Evolutionary conservation across 2,888 invertebrate species (phyloP), one percentile per base, ranked within the genome.

Genomic region (Brenthis hecate): DNA sequence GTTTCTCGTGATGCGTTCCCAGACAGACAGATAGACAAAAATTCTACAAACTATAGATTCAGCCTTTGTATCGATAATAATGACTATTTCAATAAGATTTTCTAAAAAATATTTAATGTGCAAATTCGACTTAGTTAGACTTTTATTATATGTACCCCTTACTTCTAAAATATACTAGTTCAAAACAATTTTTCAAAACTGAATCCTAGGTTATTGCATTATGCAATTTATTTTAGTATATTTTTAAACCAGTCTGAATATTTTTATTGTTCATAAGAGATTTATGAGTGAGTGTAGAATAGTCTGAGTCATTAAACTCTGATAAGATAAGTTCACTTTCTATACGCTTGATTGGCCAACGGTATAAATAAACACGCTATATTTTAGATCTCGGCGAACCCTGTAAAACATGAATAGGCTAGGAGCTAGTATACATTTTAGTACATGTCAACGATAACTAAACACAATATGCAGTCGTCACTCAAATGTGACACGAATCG

Each of bases 241-340:
- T 62, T 53, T 43, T 0, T 14, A 43, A 36, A 32, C 54, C 2
- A 14, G 11, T 43, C 14, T 53, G 53, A 16, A 53, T 53, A 4
- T 55, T 56, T 66, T 61, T 61, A 61, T 66, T 62, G 23, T 43
- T 43, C 28, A 56, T 63, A 60, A 63, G 65, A 67, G 63, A 65
- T 65, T 71, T 71, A 70, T 70, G 53, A 51, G 13, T 58, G 32
- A 69, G 71, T 19, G 58, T 51, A 65, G 66, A 60, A 55, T 16
- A 56, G 28, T 55, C 61, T 65, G 60, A 63, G 50, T 70, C 64
- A 70, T 72, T 72, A 68, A 58, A 67, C 53, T 5, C 53, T 68
- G 72, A 70, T 72, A 70, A 72, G 68, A 70, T 66, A 70, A 60
- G 48, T 50, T 11, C 23, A 57, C 72, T 70, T 70, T 72, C 70